Evolutionary conservation across 2,888 invertebrate genomes (phyloP).

Genomic region (Lochmaea crataegi): DNA sequence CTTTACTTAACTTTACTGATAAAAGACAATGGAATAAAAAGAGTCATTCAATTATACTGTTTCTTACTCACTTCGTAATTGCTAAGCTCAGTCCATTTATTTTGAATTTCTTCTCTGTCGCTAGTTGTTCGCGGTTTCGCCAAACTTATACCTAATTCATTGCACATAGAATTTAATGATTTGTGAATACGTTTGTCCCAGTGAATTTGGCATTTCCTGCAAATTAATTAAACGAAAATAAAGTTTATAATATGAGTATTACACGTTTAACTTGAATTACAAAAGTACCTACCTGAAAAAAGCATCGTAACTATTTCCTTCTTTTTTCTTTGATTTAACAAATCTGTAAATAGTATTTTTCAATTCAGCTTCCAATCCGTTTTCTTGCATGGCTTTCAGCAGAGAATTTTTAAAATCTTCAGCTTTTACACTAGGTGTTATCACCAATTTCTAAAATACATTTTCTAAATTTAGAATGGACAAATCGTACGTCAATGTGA

Average conservation of each 20-base stretch:
- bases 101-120: constrained; percentile 85
- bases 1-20: too few species aligned
- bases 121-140: constrained; percentile 79
- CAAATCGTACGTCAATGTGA: constrained; percentile 34
- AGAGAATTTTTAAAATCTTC: constrained; percentile 83
- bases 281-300: constrained; percentile 65
- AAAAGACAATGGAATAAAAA: too few species aligned
- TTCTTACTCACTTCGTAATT: constrained; percentile 81
- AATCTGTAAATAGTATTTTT: constrained; percentile 87
- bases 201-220: constrained; percentile 86
- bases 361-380: constrained; percentile 84
- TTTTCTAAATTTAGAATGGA: constrained; percentile 16
- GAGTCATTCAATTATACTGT: neutral
- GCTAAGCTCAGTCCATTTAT: constrained; percentile 93
- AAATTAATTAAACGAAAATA: constrained; percentile 13
- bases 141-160: constrained; percentile 86
- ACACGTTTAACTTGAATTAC: too few species aligned
- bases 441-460: constrained; percentile 77
- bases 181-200: constrained; percentile 97
- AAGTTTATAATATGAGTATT: too few species aligned
- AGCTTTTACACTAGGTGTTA: constrained; percentile 79
- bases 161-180: constrained; percentile 94
- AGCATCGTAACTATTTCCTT: constrained; percentile 63
- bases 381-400: constrained; percentile 79
- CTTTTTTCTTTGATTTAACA: constrained; percentile 71